A percentile compares a stretch with the other conserved stretches of the same genome.
Evolutionary conservation across 2,113 vertebrate species (phyloP).

Genomic region (Stegostoma tigrinum): DNA sequence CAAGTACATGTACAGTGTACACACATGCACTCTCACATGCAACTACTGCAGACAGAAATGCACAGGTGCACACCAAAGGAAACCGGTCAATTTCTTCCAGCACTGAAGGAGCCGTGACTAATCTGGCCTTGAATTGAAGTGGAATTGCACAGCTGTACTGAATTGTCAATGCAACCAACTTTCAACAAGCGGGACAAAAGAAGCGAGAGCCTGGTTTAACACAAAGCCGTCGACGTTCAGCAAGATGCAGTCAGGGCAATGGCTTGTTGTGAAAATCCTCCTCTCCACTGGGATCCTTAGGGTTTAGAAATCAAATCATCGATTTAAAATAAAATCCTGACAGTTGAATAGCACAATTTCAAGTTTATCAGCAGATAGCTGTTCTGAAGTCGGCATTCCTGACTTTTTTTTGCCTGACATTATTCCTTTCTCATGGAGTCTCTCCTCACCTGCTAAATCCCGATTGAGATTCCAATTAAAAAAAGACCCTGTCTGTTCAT

Average conservation of each 20-base stretch:
- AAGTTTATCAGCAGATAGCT: constrained; percentile 10
- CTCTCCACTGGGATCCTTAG: constrained; percentile 79
- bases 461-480: neutral
- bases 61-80: neutral
- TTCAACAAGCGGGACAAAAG: constrained; percentile 24
- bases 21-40: neutral
- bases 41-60: neutral
- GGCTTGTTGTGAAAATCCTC: constrained; percentile 85
- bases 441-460: neutral
- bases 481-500: neutral
- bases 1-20: neutral
- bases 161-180: neutral
- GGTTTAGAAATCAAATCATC: constrained; percentile 51
- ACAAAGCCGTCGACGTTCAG: constrained; percentile 80
- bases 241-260: constrained; percentile 81
- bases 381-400: neutral
- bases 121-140: neutral
- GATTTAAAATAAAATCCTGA: neutral
- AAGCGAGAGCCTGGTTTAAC: neutral
- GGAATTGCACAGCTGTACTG: neutral
- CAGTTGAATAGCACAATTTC: neutral
- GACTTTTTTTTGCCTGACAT: neutral
- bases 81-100: neutral
- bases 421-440: neutral
- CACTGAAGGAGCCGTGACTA: neutral